Evolutionary conservation across 1,140 invertebrate genomes (phyloP), one percentile per base, ranked within the genome.

Genomic region (Trichonephila clavata): DNA sequence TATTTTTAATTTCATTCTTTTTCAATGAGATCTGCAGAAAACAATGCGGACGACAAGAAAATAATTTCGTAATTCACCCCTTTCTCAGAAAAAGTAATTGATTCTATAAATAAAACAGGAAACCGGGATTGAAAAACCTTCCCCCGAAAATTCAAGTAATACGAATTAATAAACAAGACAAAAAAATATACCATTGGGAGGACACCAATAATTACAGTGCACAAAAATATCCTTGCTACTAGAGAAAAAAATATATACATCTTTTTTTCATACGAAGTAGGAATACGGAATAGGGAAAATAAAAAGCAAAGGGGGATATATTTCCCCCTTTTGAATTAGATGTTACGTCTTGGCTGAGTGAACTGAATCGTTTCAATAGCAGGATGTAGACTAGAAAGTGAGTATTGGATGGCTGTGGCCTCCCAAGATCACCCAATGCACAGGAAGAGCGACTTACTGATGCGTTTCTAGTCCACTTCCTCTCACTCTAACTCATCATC

Each of bases 371-470:
- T 59, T 57, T 60, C 18, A 63, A 88, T 68, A 32, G 8, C 86
- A 88, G 86, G 86, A 88, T 88, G 63, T 50, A 3, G 84, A 57
- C n/a, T 63, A 24, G 24, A 60, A 61, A 68, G 63, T 24, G 57
- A 20, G 86, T 20, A 50, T 43, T 60, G 7, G 18, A 88, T 68
- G 61, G 86, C 57, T 50, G 50, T 10, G 50, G 50, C 50, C 50
- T 27, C 84, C 84, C 84, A 61, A 88, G 61, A 43, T 50, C 20
- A 18, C 16, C 84, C 8, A 21, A 61, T 21, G 24, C 86, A 88
- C 86, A 88, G 86, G 86, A 88, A 88, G 84, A 61, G 86, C 86
- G 86, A 88, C 43, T 88, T 88, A 88, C 86, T 88, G 86, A 88
- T 88, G 86, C 86, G 86, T 88, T 88, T 88, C 86, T 88, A 24